Evolutionary conservation across 2,888 invertebrate genomes (phyloP).

Genomic region (Notodonta ziczac): DNA sequence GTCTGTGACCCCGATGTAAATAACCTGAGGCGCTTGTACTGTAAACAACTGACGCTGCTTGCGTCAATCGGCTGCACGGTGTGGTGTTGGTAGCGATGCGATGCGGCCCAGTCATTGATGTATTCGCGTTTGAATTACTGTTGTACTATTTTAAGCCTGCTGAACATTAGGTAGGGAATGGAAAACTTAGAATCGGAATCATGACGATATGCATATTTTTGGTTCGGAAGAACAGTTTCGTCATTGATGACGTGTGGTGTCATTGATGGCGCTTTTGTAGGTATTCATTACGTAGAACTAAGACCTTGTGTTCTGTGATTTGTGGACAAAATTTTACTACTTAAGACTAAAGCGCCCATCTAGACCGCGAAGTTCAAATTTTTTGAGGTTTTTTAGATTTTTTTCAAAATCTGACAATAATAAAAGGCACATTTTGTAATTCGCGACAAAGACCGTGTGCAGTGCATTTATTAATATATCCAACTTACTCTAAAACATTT

Average conservation of each 20-base stretch:
- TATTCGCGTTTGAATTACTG: conserved; percentile 53
- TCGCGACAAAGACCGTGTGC: too few relatives aligned
- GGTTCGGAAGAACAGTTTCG: conserved; percentile 28
- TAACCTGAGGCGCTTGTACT: conserved; percentile 79
- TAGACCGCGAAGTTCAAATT: too few relatives aligned
- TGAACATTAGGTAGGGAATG: conserved; percentile 46
- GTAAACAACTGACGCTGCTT: conserved; percentile 79
- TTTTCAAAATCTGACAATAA: too few relatives aligned
- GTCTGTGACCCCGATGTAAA: conserved; percentile 85
- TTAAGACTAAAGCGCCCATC: too few relatives aligned
- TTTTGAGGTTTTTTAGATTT: too few relatives aligned
- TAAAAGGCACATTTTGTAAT: too few relatives aligned
- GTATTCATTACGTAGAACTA: too few relatives aligned
- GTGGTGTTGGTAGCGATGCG: conserved; percentile 46
- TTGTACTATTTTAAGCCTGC: conserved; percentile 56
- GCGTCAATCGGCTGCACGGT: conserved; percentile 74
- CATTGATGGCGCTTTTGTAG: conserved; percentile 12
- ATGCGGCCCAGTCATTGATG: conserved; percentile 56
- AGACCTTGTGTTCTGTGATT: too few relatives aligned
- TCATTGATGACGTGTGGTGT: conserved; percentile 17
- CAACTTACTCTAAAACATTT: too few relatives aligned
- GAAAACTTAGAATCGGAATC: conserved; percentile 45
- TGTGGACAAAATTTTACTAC: too few relatives aligned
- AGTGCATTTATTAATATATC: too few relatives aligned
- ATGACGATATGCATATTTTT: conserved; percentile 40